A percentile compares a stretch with the other conserved stretches of the same genome.
These are phyloP conservation scores for Actinia equina DNA, from an alignment of 64 coral and sea anemone species.

Conservation along the genomic window DNA sequence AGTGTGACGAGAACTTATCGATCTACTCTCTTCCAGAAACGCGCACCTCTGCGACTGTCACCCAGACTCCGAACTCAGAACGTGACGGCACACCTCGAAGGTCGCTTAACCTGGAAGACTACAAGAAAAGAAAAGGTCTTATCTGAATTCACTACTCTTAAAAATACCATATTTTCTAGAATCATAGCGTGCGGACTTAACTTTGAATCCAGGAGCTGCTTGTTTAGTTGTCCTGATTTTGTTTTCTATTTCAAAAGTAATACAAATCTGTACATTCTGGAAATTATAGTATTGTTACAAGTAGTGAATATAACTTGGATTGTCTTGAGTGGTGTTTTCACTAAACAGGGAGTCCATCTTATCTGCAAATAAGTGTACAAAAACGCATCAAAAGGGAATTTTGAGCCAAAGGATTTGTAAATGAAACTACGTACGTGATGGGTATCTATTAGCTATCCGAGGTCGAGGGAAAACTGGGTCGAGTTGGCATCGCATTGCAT, in stretches of 20 bases:
- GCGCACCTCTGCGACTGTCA: conserved; percentile 61
- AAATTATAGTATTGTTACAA: too few relatives aligned
- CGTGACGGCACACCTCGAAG: conserved; percentile 71
- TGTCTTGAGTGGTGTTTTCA: too few relatives aligned
- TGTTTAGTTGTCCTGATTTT: too few relatives aligned
- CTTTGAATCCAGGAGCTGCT: too few relatives aligned
- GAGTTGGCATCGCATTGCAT: too few relatives aligned
- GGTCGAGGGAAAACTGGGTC: too few relatives aligned
- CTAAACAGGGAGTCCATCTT: background rate
- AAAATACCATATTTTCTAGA: too few relatives aligned
- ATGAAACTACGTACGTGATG: background rate
- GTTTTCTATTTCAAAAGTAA: too few relatives aligned
- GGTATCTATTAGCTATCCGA: background rate
- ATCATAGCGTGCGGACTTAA: too few relatives aligned
- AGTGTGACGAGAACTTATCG: background rate
- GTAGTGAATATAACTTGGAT: too few relatives aligned
- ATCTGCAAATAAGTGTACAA: background rate
- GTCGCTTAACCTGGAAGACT: conserved; percentile 96
- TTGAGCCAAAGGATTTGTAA: background rate
- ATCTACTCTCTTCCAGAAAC: background rate
- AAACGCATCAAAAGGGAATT: background rate
- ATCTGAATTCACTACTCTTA: conserved; percentile 38
- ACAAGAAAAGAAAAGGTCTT: conserved; percentile 94
- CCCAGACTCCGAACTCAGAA: conserved; percentile 55
- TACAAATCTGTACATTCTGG: too few relatives aligned